Evolutionary conservation across 2,888 invertebrate species (phyloP).

Genomic region (Pollenia amentaria): DNA sequence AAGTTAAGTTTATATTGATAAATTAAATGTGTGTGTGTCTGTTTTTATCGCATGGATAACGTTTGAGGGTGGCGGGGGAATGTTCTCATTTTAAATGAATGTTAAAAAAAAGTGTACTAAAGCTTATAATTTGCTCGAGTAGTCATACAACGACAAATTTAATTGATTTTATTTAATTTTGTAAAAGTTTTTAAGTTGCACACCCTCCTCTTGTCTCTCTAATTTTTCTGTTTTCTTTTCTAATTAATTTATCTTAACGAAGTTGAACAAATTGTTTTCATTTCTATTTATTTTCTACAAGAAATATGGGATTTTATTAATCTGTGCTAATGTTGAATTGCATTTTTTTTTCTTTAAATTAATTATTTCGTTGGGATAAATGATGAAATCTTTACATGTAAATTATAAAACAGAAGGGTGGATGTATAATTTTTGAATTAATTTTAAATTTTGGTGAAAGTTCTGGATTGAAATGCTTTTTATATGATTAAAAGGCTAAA

Average conservation of each 20-base stretch:
- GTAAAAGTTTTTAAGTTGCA: conserved; percentile 6
- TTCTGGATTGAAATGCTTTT: no score
- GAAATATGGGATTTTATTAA: no score
- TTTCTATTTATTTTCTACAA: no score
- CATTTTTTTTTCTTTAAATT: no score
- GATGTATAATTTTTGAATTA: no score
- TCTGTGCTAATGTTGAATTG: no score
- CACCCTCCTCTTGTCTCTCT: not conserved
- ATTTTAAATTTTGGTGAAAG: no score
- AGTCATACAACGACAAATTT: conserved; percentile 36
- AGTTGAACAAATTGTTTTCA: not conserved
- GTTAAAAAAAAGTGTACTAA: conserved; percentile 15
- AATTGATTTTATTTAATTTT: conserved; percentile 57
- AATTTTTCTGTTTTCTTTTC: not conserved
- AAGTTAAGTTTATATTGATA: conserved; percentile 37
- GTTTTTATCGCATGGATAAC: conserved; percentile 28
- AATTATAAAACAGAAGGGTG: no score
- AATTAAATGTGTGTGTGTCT: not conserved
- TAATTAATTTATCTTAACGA: conserved; percentile 25
- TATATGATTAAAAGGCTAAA: no score
- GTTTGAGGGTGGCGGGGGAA: not conserved
- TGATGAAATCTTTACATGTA: no score
- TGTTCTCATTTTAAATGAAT: conserved; percentile 33
- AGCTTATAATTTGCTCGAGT: conserved; percentile 27
- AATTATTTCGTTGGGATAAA: no score